Evolutionary conservation across 2,797 vertebrate genomes (phyloP).

Genomic region (Ptychobarbus kaznakovi): DNA sequence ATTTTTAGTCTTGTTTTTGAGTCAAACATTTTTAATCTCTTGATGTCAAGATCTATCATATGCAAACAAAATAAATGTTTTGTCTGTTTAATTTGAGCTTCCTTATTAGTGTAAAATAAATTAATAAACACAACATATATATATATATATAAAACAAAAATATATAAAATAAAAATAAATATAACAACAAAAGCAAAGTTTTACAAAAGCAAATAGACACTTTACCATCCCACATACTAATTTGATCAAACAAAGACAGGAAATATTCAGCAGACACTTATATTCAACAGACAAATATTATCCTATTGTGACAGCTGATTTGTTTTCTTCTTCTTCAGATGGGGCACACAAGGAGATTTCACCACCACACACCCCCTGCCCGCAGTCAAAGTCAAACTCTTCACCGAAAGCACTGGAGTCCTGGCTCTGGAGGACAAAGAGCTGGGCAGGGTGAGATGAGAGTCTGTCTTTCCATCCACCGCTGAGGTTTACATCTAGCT

Average conservation of each 20-base stretch:
- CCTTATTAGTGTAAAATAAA: background rate
- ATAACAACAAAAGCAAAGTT: background rate
- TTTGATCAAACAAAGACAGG: background rate
- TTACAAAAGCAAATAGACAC: background rate
- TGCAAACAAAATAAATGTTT: background rate
- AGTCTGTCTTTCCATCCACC: background rate
- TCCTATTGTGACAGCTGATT: background rate
- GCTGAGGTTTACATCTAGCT: background rate
- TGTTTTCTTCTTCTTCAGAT: conserved; percentile 78
- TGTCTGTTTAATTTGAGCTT: background rate
- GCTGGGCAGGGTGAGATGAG: conserved; percentile 86
- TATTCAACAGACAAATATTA: background rate
- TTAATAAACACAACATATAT: background rate
- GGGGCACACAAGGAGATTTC: conserved; percentile 98
- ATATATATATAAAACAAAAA: no score
- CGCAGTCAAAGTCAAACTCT: conserved; percentile 97
- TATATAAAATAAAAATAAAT: background rate
- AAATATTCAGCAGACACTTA: background rate
- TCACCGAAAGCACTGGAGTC: conserved; percentile 92
- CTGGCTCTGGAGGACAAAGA: conserved; percentile 96
- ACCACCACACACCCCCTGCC: conserved; percentile 93
- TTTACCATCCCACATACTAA: background rate
- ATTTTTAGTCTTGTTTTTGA: no score
- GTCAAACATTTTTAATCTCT: no score
- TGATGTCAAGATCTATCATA: background rate